phyloP scores from a whole-genome alignment of 2,888 invertebrate genomes.

The Callosobruchus maculatus region DNA sequence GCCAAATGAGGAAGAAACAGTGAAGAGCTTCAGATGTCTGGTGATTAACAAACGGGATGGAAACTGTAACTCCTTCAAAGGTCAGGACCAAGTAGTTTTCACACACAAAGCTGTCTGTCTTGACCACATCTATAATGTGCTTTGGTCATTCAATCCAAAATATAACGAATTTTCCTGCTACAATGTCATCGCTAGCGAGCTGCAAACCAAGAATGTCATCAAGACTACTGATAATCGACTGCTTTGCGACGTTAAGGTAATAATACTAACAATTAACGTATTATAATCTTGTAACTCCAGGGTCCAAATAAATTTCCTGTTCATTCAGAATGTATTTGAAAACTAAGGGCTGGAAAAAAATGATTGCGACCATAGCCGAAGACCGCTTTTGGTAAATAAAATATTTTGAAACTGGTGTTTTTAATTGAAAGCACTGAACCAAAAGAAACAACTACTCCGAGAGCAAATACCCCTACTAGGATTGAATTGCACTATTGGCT shows the following conservation, averaged over 20 bases:
- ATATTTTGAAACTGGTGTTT: too few species aligned
- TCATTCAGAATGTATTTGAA: too few species aligned
- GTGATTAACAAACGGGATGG: conserved; percentile 89
- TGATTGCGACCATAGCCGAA: too few species aligned
- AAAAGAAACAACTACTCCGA: too few species aligned
- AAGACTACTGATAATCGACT: conserved; percentile 37
- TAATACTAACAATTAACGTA: too few species aligned
- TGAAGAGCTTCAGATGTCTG: conserved; percentile 74
- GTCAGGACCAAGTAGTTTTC: conserved; percentile 80
- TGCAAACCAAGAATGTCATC: conserved; percentile 42
- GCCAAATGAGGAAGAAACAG: conserved; percentile 75
- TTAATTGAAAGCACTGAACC: too few species aligned
- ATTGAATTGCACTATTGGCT: too few species aligned
- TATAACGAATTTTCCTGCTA: conserved; percentile 69
- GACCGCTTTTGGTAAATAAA: too few species aligned
- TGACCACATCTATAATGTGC: conserved; percentile 88
- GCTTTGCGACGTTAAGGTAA: conserved; percentile 31
- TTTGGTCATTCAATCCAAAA: conserved; percentile 84
- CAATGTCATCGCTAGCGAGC: conserved; percentile 80
- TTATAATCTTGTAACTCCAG: too few species aligned
- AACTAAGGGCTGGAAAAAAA: too few species aligned
- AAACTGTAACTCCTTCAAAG: conserved; percentile 79
- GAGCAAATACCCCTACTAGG: too few species aligned
- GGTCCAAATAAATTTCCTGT: too few species aligned
- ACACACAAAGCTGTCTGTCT: conserved; percentile 75